phyloP scores from a whole-genome alignment of 2,888 invertebrate genomes.

The Abrostola triplasia region DNA sequence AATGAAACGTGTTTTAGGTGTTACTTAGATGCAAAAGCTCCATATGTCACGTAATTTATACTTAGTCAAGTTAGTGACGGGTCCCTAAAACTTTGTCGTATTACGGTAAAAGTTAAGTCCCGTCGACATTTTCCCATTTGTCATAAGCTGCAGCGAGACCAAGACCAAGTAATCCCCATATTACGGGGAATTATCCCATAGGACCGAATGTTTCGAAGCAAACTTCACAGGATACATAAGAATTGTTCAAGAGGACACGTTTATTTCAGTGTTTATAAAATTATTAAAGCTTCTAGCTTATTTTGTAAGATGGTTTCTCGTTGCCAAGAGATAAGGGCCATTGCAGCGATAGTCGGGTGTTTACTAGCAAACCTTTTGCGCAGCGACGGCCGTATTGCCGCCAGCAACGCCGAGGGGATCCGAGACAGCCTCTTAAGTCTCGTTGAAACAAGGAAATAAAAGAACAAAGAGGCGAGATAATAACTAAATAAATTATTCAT shows the following conservation, averaged over 20 bases:
- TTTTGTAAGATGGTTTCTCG: constrained; percentile 44
- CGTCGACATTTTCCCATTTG: constrained; percentile 70
- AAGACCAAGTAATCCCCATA: constrained; percentile 73
- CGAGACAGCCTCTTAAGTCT: constrained; percentile 59
- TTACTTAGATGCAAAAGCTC: neutral
- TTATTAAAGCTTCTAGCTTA: constrained; percentile 57
- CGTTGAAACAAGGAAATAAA: constrained; percentile 62
- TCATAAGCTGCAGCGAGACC: constrained; percentile 67
- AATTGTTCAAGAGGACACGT: constrained; percentile 52
- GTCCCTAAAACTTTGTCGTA: constrained; percentile 62
- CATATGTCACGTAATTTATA: constrained; percentile 26
- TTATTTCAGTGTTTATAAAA: constrained; percentile 61
- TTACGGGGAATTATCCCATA: constrained; percentile 74
- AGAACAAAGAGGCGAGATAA: constrained; percentile 69
- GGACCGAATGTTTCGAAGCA: constrained; percentile 62
- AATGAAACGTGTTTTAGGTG: neutral
- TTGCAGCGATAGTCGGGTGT: constrained; percentile 61
- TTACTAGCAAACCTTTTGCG: constrained; percentile 64
- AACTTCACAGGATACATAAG: constrained; percentile 64
- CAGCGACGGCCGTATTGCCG: constrained; percentile 56
- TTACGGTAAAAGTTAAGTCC: constrained; percentile 62
- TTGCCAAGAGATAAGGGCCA: constrained; percentile 68
- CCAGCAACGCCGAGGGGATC: constrained; percentile 51
- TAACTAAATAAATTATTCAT: constrained; percentile 80
- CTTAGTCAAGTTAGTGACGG: constrained; percentile 58